Conservation (phyloP, 92 coral and sea anemone genomes). For the Hydrozoanthus gracilis region DNA sequence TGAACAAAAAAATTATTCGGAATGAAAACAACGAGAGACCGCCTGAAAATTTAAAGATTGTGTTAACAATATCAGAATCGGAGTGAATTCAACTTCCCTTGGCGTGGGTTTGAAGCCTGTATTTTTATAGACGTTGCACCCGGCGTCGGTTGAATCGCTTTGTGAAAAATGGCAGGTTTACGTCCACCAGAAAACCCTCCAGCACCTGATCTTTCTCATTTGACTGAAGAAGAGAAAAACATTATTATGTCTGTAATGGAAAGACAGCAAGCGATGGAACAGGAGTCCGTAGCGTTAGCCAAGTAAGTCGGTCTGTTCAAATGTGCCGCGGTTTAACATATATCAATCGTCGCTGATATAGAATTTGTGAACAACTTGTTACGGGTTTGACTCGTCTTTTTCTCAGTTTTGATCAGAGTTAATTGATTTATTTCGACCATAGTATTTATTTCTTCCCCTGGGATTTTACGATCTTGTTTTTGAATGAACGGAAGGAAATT, state of each 20-base stretch:
- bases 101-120: constrained; percentile 46
- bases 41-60: constrained; percentile 15
- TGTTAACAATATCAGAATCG: not conserved
- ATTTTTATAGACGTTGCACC: constrained; percentile 40
- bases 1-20: constrained; percentile 28
- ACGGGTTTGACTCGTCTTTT: constrained; percentile 32
- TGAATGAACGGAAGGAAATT: not conserved
- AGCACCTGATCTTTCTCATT: constrained; percentile 92
- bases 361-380: constrained; percentile 19
- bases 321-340: not conserved
- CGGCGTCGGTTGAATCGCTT: constrained; percentile 45
- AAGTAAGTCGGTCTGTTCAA: constrained; percentile 65
- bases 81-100: not conserved
- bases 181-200: constrained; percentile 85
- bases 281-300: constrained; percentile 78
- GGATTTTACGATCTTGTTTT: not conserved
- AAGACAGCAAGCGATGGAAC: constrained; percentile 90
- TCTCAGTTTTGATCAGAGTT: constrained; percentile 22
- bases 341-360: constrained; percentile 11
- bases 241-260: constrained; percentile 89
- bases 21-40: constrained; percentile 23
- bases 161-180: constrained; percentile 81
- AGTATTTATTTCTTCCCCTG: constrained; percentile 3
- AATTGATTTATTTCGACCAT: constrained; percentile 28
- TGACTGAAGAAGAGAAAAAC: constrained; percentile 93